Base-by-base conservation (phyloP, 2,797 vertebrate species). In the Lacerta agilis region DNA sequence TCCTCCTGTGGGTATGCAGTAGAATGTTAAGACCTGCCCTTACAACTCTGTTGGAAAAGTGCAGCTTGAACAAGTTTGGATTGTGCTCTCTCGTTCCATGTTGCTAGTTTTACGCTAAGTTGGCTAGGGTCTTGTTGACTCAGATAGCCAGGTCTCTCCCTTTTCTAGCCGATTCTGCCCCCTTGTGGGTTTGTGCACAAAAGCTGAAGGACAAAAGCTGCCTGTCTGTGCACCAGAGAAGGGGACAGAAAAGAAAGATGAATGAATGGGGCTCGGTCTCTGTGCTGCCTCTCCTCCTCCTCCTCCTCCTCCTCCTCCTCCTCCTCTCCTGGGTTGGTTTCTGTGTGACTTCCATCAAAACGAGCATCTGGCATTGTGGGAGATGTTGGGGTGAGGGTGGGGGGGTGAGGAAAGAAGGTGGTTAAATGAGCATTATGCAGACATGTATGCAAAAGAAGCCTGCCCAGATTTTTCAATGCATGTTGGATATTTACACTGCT, bases 81-180 rank as follows among this genome's bases (percentile, higher is more conserved):
- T 58, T 55, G 11, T 13, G 76, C 27, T 3, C 4, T 79, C 67
- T 79, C 58, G 23, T 66, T 76, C 43, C 33, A 33, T 33, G 45
- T 71, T 23, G 4, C 27, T 33, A 55, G 5, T 36, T 55, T 55
- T 66, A 29, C 18, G 5, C 20, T 76, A 23, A 82, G 18, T 20
- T 66, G 79, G 93, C 92, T 92, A 95, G 92, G 89, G 93, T 95
- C 92, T 94, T 94, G 90, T 94, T 95, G 92, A 86, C 86, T 94
- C 93, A 95, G 93, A 92, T 67, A 92, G 90, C 86, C 67, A 92
- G 71, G 90, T 90, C 92, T 92, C 91, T 91, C 93, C 93, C 93
- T 92, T 93, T 91, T 93, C 94, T 91, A 92, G 86, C 87, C 94
- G 75, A 90, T 88, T 67, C 25, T 95, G 95, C 93, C 93, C 90